Percentiles rank a stretch among this genome's conserved stretches.
These are phyloP conservation scores for Isichthys henryi DNA, from an alignment of 2,113 vertebrate species.

Conservation along the genomic window DNA sequence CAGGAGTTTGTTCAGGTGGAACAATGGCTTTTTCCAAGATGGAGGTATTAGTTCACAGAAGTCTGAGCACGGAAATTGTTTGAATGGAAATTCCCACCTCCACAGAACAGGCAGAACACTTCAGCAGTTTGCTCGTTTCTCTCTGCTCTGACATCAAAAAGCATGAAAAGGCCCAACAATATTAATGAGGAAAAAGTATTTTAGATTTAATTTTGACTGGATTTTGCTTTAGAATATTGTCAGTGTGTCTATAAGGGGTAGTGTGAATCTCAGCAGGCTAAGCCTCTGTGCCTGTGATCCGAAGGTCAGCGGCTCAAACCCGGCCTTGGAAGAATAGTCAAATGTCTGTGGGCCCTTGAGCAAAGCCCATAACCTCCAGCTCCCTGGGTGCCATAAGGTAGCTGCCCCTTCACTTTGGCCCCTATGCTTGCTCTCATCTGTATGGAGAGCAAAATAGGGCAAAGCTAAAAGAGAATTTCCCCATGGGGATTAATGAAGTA, in stretches of 20 bases:
- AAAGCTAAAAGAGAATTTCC: background rate
- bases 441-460: background rate
- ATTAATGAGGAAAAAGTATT: background rate
- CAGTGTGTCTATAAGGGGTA: background rate
- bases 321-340: background rate
- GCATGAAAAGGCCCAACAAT: background rate
- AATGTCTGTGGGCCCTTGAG: background rate
- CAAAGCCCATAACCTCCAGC: background rate
- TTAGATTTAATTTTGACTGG: background rate
- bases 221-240: background rate
- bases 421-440: background rate
- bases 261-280: background rate
- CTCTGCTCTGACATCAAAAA: background rate
- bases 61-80: background rate
- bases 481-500: background rate
- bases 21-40: background rate
- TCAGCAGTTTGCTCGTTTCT: background rate
- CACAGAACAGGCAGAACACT: background rate
- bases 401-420: background rate
- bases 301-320: background rate
- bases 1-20: slow-evolving; percentile 16
- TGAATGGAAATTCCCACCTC: background rate
- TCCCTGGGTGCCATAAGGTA: background rate
- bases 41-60: background rate
- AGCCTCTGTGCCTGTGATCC: background rate